Conservation (phyloP, 2,888 invertebrate species). For the Apamea monoglypha region DNA sequence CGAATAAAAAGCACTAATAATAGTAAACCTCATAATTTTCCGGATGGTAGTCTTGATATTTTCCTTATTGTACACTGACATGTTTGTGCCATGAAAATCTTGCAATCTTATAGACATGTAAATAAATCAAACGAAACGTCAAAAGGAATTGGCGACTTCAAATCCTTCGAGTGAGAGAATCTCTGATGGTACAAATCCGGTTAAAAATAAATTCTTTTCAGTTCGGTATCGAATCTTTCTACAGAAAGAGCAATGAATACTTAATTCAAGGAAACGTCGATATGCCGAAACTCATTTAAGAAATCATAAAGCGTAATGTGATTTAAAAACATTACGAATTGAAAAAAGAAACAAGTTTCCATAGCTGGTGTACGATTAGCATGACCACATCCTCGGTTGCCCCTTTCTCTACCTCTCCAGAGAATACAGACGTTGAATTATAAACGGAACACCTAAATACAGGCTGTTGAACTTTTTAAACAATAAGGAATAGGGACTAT, state of each 20-base stretch:
- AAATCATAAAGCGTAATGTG: slow-evolving; percentile 1
- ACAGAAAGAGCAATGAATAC: background rate
- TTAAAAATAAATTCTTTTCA: background rate
- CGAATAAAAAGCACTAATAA: background rate
- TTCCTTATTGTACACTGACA: background rate
- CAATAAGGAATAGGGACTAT: slow-evolving; percentile 30
- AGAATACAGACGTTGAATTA: slow-evolving; percentile 30
- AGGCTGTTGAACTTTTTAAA: slow-evolving; percentile 30
- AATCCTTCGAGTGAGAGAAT: background rate
- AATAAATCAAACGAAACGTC: background rate
- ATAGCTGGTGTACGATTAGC: background rate
- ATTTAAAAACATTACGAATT: background rate
- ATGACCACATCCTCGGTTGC: no score
- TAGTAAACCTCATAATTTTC: background rate
- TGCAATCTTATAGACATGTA: background rate
- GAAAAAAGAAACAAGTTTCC: background rate
- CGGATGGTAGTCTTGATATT: background rate
- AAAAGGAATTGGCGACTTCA: background rate
- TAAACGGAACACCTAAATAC: slow-evolving; percentile 35
- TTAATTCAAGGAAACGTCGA: background rate
- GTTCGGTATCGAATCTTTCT: background rate
- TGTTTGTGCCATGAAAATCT: background rate
- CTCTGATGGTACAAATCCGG: background rate
- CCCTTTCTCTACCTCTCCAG: background rate
- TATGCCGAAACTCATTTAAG: background rate